phyloP scores from a whole-genome alignment of 2,113 vertebrate genomes.

The Microcebus griseorufus region DNA sequence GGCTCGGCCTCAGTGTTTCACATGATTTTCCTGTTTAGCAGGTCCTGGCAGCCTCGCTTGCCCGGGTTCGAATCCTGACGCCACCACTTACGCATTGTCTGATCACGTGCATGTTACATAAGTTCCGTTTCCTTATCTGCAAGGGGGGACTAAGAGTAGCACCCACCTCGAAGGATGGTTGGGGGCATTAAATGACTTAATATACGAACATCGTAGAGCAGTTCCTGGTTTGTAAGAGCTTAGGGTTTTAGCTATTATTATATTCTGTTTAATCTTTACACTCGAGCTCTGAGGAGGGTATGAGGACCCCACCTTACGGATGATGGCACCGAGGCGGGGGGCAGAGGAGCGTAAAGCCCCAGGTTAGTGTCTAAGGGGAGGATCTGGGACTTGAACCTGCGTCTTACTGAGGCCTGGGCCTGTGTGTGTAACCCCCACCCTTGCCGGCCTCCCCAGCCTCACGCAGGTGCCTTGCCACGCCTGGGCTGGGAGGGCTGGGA shows the following conservation, averaged over 20 bases:
- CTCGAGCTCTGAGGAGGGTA: background rate
- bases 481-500: background rate
- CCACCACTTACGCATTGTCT: background rate
- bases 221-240: background rate
- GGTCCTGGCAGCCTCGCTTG: background rate
- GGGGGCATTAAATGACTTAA: too few relatives aligned
- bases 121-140: background rate
- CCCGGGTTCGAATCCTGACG: background rate
- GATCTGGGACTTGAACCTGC: background rate
- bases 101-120: accelerated
- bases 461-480: background rate
- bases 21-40: too few relatives aligned
- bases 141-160: background rate
- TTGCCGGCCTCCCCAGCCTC: background rate
- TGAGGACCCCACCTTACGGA: background rate
- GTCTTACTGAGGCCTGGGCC: too few relatives aligned
- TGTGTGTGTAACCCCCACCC: background rate
- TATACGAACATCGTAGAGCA: too few relatives aligned
- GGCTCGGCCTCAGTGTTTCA: accelerated
- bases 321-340: background rate
- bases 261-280: background rate
- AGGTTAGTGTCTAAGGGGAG: background rate
- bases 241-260: background rate
- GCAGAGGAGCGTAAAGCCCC: background rate
- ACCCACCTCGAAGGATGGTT: accelerated